Evolutionary conservation across 2,888 invertebrate genomes (phyloP), one percentile per base, ranked within the genome.

Genomic region (Brachycybe producta): DNA sequence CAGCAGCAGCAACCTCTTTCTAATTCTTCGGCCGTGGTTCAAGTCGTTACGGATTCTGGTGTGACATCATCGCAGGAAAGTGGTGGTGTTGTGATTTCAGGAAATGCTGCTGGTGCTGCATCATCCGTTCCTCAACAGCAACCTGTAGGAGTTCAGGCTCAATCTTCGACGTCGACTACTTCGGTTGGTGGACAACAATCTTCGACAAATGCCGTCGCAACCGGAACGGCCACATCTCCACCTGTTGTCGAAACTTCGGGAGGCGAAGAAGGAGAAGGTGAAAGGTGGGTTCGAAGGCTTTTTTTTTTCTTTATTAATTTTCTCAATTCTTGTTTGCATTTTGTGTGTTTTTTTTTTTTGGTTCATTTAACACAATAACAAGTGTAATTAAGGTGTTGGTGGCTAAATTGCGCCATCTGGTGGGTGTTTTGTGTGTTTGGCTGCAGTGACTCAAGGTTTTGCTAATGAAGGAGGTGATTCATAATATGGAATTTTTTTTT

Each of bases 1-100:
- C 67, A 71, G 53, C 69, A 72, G 51, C 74, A 73, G 69, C 73
- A 73, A 59, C 69, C 71, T 26, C 71, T 2, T 7, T 27, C 13
- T 15, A 21, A 41, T 41, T 24, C n/a, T 41, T 15, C 8, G 32
- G 13, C 8, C 13, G 8, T 41, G 5, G 26, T 26, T 15, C 40
- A 40, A 40, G 26, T 26, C 15, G 27, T 27, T 41, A 17, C 4
- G 7, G 23, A 21, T 13, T 17, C 27, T 23, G 1, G n/a, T n/a
- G n/a, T n/a, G n/a, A n/a, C n/a, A n/a, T n/a, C n/a, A n/a, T n/a
- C n/a, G n/a, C n/a, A n/a, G n/a, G n/a, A n/a, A n/a, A n/a, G n/a
- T n/a, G n/a, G n/a, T n/a, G n/a, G n/a, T n/a, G n/a, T n/a, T n/a
- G n/a, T n/a, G n/a, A 5, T 23, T 43, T 24, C 30, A 24, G 17